These are phyloP conservation scores for Electrophaes corylata DNA, from an alignment of 2,888 invertebrate genomes.

Conservation along the genomic window DNA sequence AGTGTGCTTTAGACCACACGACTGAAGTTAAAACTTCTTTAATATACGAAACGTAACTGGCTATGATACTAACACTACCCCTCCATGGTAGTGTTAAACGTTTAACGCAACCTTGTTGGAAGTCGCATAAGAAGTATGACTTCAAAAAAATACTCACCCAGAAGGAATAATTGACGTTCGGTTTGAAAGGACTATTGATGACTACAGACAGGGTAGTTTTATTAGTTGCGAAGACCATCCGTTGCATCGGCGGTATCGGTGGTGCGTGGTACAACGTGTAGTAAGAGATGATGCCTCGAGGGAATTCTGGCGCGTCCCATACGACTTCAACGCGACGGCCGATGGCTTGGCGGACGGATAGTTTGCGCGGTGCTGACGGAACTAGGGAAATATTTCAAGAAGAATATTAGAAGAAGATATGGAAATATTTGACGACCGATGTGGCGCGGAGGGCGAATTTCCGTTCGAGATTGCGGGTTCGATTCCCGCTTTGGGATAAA, in stretches of 20 bases:
- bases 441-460: too few species aligned
- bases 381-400: constrained; percentile 66
- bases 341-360: constrained; percentile 86
- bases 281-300: constrained; percentile 85
- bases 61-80: too few species aligned
- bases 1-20: too few species aligned
- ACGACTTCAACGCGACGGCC: constrained; percentile 86
- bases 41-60: too few species aligned
- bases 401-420: too few species aligned
- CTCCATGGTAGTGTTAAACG: too few species aligned
- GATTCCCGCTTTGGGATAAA: too few species aligned
- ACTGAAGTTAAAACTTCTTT: too few species aligned
- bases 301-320: constrained; percentile 87
- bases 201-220: constrained; percentile 66
- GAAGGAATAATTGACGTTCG: constrained; percentile 86
- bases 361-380: constrained; percentile 88
- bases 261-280: constrained; percentile 88
- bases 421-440: too few species aligned
- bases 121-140: too few species aligned
- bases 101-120: too few species aligned
- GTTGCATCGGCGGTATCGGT: constrained; percentile 84
- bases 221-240: constrained; percentile 63
- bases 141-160: constrained; percentile 85
- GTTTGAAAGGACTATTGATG: constrained; percentile 82
- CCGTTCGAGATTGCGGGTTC: too few species aligned